These are phyloP conservation scores for Propsilocerus akamusi DNA, from an alignment of 1,140 invertebrate genomes.

Conservation along the genomic window DNA sequence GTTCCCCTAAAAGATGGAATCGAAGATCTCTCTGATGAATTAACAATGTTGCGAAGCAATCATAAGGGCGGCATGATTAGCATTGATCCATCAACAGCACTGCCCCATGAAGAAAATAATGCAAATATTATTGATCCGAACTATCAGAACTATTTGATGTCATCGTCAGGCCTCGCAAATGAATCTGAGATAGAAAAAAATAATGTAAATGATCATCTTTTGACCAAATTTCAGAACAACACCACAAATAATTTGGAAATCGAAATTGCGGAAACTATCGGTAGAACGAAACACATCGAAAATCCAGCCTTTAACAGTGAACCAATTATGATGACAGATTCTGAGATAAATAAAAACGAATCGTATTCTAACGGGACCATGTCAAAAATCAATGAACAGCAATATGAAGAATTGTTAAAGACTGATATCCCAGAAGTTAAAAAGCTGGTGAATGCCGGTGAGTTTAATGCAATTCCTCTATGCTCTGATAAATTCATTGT, in stretches of 20 bases:
- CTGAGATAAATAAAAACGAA: not conserved
- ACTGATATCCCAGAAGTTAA: conserved; percentile 25
- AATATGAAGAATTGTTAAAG: conserved; percentile 16
- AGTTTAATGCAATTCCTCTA: conserved; percentile 6
- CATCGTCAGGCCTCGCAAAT: not conserved
- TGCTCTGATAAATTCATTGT: not conserved
- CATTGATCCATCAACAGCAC: conserved; percentile 2
- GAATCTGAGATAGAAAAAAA: not conserved
- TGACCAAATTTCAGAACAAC: not conserved
- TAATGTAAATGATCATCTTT: not conserved
- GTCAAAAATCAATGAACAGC: not conserved
- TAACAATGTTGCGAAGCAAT: not conserved
- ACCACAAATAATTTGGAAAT: not conserved
- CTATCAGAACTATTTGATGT: not conserved
- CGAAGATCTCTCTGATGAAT: conserved; percentile 15
- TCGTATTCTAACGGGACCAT: not conserved
- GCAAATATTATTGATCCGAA: not conserved
- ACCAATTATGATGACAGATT: not conserved
- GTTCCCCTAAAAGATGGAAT: conserved; percentile 34
- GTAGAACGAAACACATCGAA: not conserved
- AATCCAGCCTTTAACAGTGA: not conserved
- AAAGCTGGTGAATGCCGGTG: conserved; percentile 27
- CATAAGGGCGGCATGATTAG: not conserved
- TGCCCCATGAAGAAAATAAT: conserved; percentile 3
- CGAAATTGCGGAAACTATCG: not conserved